A percentile compares a stretch with the other conserved stretches of the same genome.
Evolutionary conservation across 2,797 vertebrate species (phyloP).

Genomic region (Mycteria americana): DNA sequence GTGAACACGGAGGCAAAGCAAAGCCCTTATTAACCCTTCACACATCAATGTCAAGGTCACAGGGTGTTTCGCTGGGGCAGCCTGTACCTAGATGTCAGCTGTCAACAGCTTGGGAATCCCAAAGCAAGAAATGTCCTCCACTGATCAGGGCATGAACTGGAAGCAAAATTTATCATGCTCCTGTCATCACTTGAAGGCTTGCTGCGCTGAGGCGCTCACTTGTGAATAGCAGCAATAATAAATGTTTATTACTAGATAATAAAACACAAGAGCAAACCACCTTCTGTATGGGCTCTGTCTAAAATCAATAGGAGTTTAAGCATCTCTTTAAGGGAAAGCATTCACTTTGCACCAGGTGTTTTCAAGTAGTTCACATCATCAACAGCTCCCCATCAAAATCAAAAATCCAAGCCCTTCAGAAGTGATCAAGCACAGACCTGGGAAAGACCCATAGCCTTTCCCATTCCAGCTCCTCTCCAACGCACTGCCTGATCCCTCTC

Average conservation of each 20-base stretch:
- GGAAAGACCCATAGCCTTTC: background rate
- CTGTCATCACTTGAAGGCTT: background rate
- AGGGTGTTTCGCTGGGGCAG: background rate
- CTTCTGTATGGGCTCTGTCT: background rate
- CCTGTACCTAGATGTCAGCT: background rate
- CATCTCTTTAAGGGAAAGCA: background rate
- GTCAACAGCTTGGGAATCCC: background rate
- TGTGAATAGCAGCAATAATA: background rate
- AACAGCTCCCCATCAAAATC: background rate
- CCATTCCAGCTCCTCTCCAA: background rate
- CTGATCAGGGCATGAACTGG: background rate
- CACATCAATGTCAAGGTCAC: background rate
- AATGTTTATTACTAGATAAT: background rate
- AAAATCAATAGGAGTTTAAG: background rate
- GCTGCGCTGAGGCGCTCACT: background rate
- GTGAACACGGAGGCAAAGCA: background rate
- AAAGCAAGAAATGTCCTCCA: background rate
- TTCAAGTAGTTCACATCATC: background rate
- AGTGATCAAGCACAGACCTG: background rate
- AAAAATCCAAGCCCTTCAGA: background rate
- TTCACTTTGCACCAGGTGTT: fast-evolving
- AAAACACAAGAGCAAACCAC: background rate
- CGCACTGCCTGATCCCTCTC: background rate
- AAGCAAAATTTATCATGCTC: background rate
- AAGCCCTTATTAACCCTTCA: conserved; percentile 44